Base-by-base conservation (phyloP, 2,888 invertebrate genomes). In the Nomada flava region DNA sequence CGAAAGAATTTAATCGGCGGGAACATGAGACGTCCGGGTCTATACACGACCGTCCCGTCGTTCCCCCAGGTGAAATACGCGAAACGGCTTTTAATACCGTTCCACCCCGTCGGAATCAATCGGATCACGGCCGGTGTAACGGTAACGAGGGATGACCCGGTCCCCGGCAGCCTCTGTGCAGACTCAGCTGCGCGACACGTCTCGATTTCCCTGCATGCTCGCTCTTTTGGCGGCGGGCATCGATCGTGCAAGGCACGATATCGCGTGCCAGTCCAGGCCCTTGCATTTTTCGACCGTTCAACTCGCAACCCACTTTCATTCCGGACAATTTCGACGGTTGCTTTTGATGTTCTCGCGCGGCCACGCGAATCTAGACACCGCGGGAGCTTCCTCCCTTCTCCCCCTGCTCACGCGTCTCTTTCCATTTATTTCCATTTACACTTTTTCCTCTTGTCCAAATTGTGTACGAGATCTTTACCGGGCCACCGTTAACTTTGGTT, bases 191-290 rank as follows among this genome's bases (percentile, higher is more conserved):
- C 74, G 63, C 73, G 76, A 79, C 77, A 77, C 84, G 81, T 89
- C 84, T 89, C 87, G 85, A 86, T 89, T 89, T 76, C 78, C 81
- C 73, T 73, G 59, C 77, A 78, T 78, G 76, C 73, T 81, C 85
- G 70, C 67, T 59, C 75, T 86, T 86, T 81, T 64, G 62, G 64
- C 55, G 74, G 26, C 75, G 67, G 65, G 68, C 82, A 83, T 86
- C 83, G 84, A 86, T 89, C 83, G 84, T 77, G n/a, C 70, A 60
- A 36, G 62, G 70, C 65, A 76, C 76, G 79, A 86, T 79, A 77
- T 64, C 82, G 75, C 83, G 79, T 81, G 83, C 72, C 72, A 72
- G 77, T 78, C 80, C 74, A 52, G 73, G 47, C 76, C 81, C n/a
- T 79, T 64, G 50, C 50, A 70, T 75, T 69, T 67, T 59, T 67